These are phyloP conservation scores for Eilema griseolum DNA, from an alignment of 2,888 invertebrate genomes.

Conservation along the genomic window DNA sequence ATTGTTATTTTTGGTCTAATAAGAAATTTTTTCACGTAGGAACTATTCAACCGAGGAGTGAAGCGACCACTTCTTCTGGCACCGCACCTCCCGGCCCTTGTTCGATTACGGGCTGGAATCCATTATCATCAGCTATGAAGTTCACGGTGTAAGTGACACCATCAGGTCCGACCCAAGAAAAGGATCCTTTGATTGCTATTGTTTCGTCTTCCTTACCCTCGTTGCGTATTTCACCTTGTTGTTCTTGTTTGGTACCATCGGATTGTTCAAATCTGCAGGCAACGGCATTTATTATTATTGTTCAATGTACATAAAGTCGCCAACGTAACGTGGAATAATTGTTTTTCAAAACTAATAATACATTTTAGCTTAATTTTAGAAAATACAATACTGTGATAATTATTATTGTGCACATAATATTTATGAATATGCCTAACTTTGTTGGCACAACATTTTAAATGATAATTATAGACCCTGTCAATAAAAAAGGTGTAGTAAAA, in stretches of 20 bases:
- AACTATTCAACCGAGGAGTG: slow-evolving; percentile 43
- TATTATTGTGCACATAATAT: too few relatives aligned
- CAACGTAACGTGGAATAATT: not conserved
- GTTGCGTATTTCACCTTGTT: slow-evolving; percentile 72
- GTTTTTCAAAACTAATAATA: not conserved
- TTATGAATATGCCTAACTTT: too few relatives aligned
- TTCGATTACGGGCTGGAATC: slow-evolving; percentile 72
- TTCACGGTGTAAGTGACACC: slow-evolving; percentile 75
- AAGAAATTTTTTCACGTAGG: slow-evolving; percentile 1
- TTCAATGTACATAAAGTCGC: not conserved
- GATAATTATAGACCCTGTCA: too few relatives aligned
- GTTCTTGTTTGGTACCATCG: slow-evolving; percentile 76
- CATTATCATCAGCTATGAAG: slow-evolving; percentile 82
- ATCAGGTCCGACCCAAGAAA: slow-evolving; percentile 73
- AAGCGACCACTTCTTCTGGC: slow-evolving; percentile 46
- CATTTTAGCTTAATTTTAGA: too few relatives aligned
- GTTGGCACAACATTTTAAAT: too few relatives aligned
- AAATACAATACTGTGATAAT: too few relatives aligned
- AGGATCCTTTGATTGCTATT: slow-evolving; percentile 71
- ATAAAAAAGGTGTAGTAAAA: too few relatives aligned
- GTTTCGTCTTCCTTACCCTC: slow-evolving; percentile 54
- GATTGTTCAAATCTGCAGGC: slow-evolving; percentile 71
- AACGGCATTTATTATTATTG: slow-evolving; percentile 13
- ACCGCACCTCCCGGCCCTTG: slow-evolving; percentile 54
- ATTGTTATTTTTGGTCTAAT: not conserved